Base-by-base conservation (phyloP, 2,797 vertebrate species). In the Vespertilio murinus region DNA sequence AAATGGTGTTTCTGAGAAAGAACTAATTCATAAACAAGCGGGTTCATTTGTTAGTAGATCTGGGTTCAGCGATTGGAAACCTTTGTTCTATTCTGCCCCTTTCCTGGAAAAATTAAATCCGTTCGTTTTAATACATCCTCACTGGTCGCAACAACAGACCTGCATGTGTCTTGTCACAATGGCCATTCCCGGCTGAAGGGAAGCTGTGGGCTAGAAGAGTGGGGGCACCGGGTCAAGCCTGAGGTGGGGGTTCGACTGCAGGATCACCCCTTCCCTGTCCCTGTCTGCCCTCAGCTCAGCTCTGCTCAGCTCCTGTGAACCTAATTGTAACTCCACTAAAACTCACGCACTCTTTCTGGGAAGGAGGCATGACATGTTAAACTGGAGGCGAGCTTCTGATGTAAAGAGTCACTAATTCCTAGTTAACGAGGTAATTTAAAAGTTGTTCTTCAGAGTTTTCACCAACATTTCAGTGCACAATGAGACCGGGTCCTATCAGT, bases 201-300 rank as follows among this genome's bases (percentile, higher is more conserved):
- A 96, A 97, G 96, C 65, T 59, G 88, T 91, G 56, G 95, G 97
- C 95, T 96, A 92, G 97, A 98, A 97, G 47, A 97, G 97, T 88
- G 52, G 93, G 96, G 93, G 94, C 80, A 77, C 95, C 45, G 97
- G 97, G 97, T 98, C 96, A 98, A 87, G 85, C 79, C 45, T 92
- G 88, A 97, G 94, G 91, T 95, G 88, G 80, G 64, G 94, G 85
- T 80, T 79, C 94, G 83, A 96, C 94, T 30, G 61, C 93, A 64
- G 3, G 81, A 91, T 64, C 91, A 88, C 95, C 95, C 69, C 90
- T 16, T 83, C 71, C 86, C 59, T 93, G 56, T 81, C 96, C 59
- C 77, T 95, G 86, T 73, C 97, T 97, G 95, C 73, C 88, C 91
- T 91, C 20, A 0, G 52, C 87, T 97, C 84, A 94, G 67, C 35